Evolutionary conservation across 2,797 vertebrate genomes (phyloP), one percentile per base, ranked within the genome.

Genomic region (Amazonetta brasiliensis): DNA sequence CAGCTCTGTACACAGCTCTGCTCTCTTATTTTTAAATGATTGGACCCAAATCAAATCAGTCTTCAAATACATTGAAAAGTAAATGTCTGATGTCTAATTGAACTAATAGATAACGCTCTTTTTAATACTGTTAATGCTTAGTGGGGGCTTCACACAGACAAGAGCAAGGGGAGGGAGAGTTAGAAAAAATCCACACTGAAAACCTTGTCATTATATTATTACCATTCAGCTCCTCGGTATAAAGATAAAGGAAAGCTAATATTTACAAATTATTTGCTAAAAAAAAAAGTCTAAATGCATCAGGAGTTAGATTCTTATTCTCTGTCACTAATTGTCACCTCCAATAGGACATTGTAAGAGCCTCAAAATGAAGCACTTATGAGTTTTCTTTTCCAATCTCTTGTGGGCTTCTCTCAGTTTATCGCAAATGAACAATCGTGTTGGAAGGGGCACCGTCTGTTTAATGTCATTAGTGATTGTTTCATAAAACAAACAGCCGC

Each of bases 381-480:
- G 97, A 97, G 96, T 97, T 97, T 98, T 97, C 97, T 92, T 97
- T 97, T 96, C 82, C 97, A 96, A 84, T 97, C 98, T 98, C 98
- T 96, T 79, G 96, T 96, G 97, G 97, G 97, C 96, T 98, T 97
- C 97, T 97, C 97, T 97, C 96, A 74, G 97, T 98, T 98, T 98
- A 98, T 98, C 97, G 80, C 97, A 97, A 97, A 97, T 95, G 98
- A 98, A 97, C 98, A 97, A 98, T 98, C 96, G 48, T 97, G 97
- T 97, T 97, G 97, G 97, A 98, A 98, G 98, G 97, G 97, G 96
- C 97, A 97, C 97, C 96, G 96, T 98, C 97, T 98, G 97, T 98
- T 98, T 98, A 98, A 98, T 98, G 98, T 98, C 98, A 98, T 98
- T 98, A 98, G 98, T 91, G 96, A 98, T 98, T 98, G 98, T 98